Evolutionary conservation across 1,140 invertebrate genomes (phyloP), one percentile per base, ranked within the genome.

Genomic region (Drosophila setifemur): DNA sequence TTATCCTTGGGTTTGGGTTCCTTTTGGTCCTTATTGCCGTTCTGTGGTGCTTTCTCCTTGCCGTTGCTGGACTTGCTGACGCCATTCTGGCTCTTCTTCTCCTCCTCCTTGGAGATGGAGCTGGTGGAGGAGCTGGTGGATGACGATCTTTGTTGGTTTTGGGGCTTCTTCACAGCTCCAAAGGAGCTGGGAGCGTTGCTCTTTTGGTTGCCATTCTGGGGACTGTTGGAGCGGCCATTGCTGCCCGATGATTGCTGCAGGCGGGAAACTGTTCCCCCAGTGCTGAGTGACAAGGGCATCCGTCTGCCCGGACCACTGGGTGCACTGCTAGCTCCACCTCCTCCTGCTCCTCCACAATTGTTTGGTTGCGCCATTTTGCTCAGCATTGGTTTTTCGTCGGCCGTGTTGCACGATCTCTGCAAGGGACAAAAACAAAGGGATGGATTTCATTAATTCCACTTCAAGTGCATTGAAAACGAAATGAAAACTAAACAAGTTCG

Each of bases 321-420:
- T 29, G 43, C 39, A n/a, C 58, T n/a, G 4, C 28, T 28, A 9
- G 42, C 21, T 14, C 67, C 68, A 1, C 31, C 52, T 26, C 66
- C 60, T 3, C 53, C 63, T 4, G 47, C 55, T 8, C 35, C 44
- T n/a, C 47, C 76, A 3, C 37, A 23, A 67, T 58, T 74, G 28
- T 72, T 85, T 9, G 54, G 67, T 49, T 89, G 88, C n/a, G 73
- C 69, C 63, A 88, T 78, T 60, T 89, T 89, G 47, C 85, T 82
- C 40, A 88, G 52, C 88, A 89, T 86, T 67, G 16, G 37, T 61
- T 37, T n/a, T 23, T 39, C 21, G 25, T 60, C 16, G 21, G 14
- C 11, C 44, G 50, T 63, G 71, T 73, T 39, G 19, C 45, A 79
- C 64, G 64, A 60, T 67, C 60, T 85, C 66, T 85, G 57, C 8